Conservation (phyloP, 1,140 invertebrate genomes). For the Muscidifurax raptorellus region DNA sequence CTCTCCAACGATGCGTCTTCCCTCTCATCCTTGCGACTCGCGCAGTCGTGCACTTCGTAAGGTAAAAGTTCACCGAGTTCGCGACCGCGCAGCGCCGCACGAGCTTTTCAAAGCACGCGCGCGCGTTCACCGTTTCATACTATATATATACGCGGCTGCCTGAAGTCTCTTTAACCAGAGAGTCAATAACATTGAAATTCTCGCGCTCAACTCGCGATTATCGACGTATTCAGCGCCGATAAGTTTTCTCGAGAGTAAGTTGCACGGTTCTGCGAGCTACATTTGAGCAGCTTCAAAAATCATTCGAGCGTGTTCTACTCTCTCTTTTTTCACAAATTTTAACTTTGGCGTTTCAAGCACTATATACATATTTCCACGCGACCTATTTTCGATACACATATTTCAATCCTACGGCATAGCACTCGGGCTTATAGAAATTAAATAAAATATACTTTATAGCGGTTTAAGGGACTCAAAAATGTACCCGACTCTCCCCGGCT, state of each 20-base stretch:
- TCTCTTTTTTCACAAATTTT: background rate
- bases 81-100: background rate
- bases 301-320: background rate
- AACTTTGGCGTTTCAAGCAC: background rate
- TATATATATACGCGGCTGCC: background rate
- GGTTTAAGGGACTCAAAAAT: too few species aligned
- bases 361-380: too few species aligned
- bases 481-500: too few species aligned
- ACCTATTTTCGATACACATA: too few species aligned
- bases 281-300: background rate
- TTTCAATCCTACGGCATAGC: too few species aligned
- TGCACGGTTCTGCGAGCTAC: background rate
- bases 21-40: too few species aligned
- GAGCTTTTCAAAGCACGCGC: slow-evolving; percentile 36
- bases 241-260: slow-evolving; percentile 15
- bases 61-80: background rate
- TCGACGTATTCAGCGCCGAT: slow-evolving; percentile 33
- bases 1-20: background rate
- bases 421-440: too few species aligned
- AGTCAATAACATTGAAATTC: slow-evolving; percentile 51
- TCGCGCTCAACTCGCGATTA: slow-evolving; percentile 37
- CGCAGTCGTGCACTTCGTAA: background rate
- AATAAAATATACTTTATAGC: too few species aligned
- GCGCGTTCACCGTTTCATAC: slow-evolving; percentile 6
- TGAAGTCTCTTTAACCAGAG: background rate